Evolutionary conservation across 2,888 invertebrate species (phyloP), one percentile per base, ranked within the genome.

Genomic region (Agonopterix arenella): DNA sequence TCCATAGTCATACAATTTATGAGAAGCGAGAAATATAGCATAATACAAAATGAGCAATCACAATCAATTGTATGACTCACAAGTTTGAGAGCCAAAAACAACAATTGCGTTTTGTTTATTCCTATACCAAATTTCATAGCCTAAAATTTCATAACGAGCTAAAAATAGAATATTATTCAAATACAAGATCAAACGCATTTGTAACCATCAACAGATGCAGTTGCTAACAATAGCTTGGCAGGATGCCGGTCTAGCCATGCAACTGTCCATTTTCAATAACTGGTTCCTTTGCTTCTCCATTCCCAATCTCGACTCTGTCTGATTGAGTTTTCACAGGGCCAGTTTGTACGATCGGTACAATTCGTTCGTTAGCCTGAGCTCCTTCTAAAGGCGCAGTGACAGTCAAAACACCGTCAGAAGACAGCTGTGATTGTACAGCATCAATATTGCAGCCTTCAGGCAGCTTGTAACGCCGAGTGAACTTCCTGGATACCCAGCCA

Each of bases 351-450:
- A 49, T 49, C 2, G 49, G 44, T 4, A 49, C 45, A 10, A 49
- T 28, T 40, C 45, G 44, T 41, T 49, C 45, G 9, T 45, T 45
- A 5, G 11, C 28, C 10, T n/a, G 8, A 3, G 36, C 36, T 10
- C 5, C n/a, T 1, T 4, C 8, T 11, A 37, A 13, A 28, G 93
- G 93, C 9, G 92, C 93, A 41, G 90, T 91, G 4, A 94, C 88
- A 2, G 91, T 92, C 36, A 93, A 73, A 11, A 94, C 88, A 2
- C 94, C 94, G 68, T 94, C 94, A 0, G 93, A 91, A 8, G 94
- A 93, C 44, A 95, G 75, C 40, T 90, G 91, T 0, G 94, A 94
- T 38, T 90, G 89, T 0, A 95, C 91, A 47, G 90, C 86, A 46
- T 91, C 91, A 3, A 45, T 4, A 13, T 47, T 91, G 46, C 92